Evolutionary conservation across 2,888 invertebrate genomes (phyloP).

Genomic region (Campopleginae sp.): DNA sequence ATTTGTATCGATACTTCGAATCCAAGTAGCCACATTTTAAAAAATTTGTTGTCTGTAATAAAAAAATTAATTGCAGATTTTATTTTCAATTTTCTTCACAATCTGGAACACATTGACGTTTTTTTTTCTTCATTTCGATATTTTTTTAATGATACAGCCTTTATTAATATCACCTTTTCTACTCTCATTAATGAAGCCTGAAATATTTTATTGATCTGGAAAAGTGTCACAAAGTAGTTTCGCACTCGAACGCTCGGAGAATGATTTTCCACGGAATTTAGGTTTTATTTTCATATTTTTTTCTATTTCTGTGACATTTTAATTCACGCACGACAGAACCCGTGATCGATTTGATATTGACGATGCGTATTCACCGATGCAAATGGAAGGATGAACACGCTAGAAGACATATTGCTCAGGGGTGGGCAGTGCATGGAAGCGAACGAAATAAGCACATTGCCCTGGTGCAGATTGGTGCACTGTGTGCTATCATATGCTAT

Average conservation of each 20-base stretch:
- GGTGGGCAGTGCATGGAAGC: slow-evolving; percentile 11
- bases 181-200: background rate
- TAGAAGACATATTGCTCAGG: slow-evolving; percentile 49
- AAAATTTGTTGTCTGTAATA: background rate
- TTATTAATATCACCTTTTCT: background rate
- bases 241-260: background rate
- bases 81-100: background rate
- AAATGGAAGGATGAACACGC: slow-evolving; percentile 47
- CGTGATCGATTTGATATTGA: background rate
- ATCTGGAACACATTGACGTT: too few relatives aligned
- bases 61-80: background rate
- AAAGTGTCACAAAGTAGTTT: background rate
- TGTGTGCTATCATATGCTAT: slow-evolving; percentile 46
- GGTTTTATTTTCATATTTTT: background rate
- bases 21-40: background rate
- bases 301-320: background rate
- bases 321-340: background rate
- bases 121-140: too few relatives aligned
- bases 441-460: slow-evolving; percentile 6
- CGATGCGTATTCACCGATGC: slow-evolving; percentile 16
- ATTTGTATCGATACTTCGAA: background rate
- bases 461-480: slow-evolving; percentile 36
- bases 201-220: background rate
- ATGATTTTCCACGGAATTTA: background rate
- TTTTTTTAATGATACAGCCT: background rate